These are phyloP conservation scores for Sula dactylatra DNA, from an alignment of 2,113 vertebrate species.

Conservation along the genomic window DNA sequence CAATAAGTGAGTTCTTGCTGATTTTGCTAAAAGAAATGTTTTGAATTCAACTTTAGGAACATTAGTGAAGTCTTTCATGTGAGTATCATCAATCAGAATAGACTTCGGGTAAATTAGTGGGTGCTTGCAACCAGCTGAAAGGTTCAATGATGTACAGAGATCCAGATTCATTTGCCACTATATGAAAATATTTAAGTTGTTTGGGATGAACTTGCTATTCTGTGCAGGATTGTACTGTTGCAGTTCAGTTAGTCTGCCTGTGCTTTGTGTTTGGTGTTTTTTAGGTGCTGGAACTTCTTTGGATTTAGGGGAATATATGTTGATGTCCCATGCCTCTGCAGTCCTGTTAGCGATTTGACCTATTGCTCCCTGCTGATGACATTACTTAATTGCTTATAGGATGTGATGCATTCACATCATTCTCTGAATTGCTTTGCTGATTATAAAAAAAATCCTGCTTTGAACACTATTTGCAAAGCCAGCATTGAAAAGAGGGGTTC, in stretches of 20 bases:
- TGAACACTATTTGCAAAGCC: neutral
- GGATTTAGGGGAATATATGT: neutral
- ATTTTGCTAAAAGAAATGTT: neutral
- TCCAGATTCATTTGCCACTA: neutral
- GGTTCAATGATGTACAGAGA: neutral
- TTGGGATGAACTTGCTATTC: neutral
- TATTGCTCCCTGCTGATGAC: neutral
- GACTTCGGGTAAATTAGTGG: neutral
- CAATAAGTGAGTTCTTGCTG: neutral
- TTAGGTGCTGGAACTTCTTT: neutral
- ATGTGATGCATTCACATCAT: neutral
- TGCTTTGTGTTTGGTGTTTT: neutral
- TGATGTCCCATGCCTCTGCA: neutral
- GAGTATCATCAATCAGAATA: neutral
- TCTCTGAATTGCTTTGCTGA: neutral
- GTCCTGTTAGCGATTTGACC: neutral
- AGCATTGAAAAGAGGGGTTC: neutral
- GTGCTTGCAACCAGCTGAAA: neutral
- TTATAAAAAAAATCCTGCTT: neutral
- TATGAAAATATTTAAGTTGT: neutral
- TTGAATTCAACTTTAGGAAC: neutral
- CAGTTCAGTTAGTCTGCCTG: neutral
- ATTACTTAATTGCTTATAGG: neutral
- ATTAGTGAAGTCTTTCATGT: neutral
- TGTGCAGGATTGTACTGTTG: neutral